A percentile compares a stretch with the other conserved stretches of the same genome.
phyloP scores from a whole-genome alignment of 2,797 vertebrate species.

The Manis crassicaudata region DNA sequence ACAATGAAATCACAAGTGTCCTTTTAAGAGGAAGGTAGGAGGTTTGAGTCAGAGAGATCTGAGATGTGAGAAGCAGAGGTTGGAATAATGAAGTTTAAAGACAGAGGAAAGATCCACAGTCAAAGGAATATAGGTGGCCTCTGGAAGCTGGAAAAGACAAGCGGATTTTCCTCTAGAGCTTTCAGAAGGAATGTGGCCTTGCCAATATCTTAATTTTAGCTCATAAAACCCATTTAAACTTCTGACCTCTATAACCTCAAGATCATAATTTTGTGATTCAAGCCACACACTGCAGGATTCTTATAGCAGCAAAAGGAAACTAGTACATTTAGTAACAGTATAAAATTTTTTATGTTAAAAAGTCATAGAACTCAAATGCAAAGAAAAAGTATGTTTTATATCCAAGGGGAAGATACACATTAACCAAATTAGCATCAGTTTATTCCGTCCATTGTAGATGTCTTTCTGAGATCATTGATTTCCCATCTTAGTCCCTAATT shows the following conservation, averaged over 20 bases:
- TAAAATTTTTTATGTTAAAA: neutral
- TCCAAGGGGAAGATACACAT: neutral
- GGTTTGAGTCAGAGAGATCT: neutral
- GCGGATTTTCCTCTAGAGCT: neutral
- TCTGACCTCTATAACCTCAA: neutral
- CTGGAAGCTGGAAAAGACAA: neutral
- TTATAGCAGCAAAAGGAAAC: neutral
- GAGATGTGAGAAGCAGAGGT: neutral
- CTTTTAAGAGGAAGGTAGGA: neutral
- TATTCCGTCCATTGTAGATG: neutral
- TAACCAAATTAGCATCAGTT: neutral
- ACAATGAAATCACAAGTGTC: neutral
- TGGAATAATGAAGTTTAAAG: neutral
- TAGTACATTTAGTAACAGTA: neutral
- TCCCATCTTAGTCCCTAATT: neutral
- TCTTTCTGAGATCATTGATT: neutral
- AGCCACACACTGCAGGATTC: neutral
- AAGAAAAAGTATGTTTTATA: neutral
- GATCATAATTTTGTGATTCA: neutral
- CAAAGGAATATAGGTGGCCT: neutral
- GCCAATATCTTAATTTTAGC: neutral
- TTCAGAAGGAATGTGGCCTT: neutral
- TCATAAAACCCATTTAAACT: neutral
- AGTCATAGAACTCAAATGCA: neutral
- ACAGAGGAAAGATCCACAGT: neutral